Evolutionary conservation across 2,113 vertebrate species (phyloP).

Genomic region (human): DNA sequence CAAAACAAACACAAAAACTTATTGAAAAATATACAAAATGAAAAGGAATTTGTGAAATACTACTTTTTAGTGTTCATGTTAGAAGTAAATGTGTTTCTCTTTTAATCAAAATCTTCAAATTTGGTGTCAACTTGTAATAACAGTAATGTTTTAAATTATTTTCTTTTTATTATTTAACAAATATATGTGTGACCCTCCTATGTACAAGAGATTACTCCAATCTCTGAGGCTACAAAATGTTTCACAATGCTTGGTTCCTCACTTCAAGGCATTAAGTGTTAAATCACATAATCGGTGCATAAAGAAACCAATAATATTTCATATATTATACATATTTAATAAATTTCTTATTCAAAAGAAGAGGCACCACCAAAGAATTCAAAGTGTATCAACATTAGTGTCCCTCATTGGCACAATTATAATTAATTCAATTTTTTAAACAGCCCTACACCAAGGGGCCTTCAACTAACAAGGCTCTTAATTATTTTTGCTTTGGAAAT

Average conservation of each 20-base stretch:
- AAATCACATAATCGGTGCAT: neutral
- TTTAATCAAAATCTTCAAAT: constrained; percentile 5
- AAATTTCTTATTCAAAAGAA: constrained; percentile 7
- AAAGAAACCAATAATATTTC: neutral
- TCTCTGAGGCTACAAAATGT: neutral
- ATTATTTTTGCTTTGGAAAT: constrained; percentile 43
- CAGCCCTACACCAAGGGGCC: neutral
- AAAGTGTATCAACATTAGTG: neutral
- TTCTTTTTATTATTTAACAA: constrained; percentile 12
- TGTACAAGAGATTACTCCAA: neutral
- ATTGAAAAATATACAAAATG: neutral
- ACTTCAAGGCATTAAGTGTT: neutral
- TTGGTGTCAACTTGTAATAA: neutral
- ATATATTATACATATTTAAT: neutral
- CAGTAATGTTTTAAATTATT: neutral
- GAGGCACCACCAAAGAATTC: neutral
- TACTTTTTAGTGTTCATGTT: neutral
- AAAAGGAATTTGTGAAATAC: neutral
- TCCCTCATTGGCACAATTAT: constrained; percentile 1
- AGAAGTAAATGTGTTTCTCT: neutral
- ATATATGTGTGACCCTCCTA: neutral
- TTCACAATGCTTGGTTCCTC: neutral
- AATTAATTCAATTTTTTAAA: neutral
- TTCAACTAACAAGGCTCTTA: neutral
- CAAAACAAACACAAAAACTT: neutral